Base-by-base conservation (phyloP, 2,797 vertebrate genomes). In the Hippopotamyrus pictus region DNA sequence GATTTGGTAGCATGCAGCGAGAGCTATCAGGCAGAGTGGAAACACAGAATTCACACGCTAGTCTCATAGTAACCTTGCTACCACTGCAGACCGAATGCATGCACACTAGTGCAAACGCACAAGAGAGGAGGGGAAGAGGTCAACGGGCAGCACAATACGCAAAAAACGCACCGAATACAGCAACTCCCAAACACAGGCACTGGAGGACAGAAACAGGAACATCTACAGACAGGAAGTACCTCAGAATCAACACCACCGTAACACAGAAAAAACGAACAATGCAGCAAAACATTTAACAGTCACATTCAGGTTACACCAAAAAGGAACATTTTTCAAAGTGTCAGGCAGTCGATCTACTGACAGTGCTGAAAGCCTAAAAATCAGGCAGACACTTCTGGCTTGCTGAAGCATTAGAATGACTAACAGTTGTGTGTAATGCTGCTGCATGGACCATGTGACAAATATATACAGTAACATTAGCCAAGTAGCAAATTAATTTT, bases 1-100 rank as follows among this genome's bases (percentile, higher is more conserved):
- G 95, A 94, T 95, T 95, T 94, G 95, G 96, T 92, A 92, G 95
- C 98, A 99, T 99, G 98, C 98, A 98, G 95, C 96, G 96, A 93
- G 94, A 94, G 95, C 94, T 95, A 96, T 95, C 96, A 96, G 94
- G 95, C 95, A 96, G 92, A 94, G 95, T 95, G 95, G 96, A 95
- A 95, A 97, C 95, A 93, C 93, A 95, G 91, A 94, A 92, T 93
- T 97, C 96, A 96, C 95, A 92, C 95, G 95, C 91, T 93, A 94
- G 93, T 95, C 95, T 95, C 93, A 94, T 94, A 95, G 95, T 96
- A 91, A 94, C 93, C 94, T 90, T 92, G 54, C 95, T 94, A 94
- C 93, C 95, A 91, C 93, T 89, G 92, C 95, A 94, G 95, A 95
- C 93, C 91, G 94, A 94, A 94, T 94, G 96, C 98, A 97, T 97